A percentile compares a stretch with the other conserved stretches of the same genome.
Evolutionary conservation across 2,888 invertebrate species (phyloP).

Genomic region (Baronia brevicornis): DNA sequence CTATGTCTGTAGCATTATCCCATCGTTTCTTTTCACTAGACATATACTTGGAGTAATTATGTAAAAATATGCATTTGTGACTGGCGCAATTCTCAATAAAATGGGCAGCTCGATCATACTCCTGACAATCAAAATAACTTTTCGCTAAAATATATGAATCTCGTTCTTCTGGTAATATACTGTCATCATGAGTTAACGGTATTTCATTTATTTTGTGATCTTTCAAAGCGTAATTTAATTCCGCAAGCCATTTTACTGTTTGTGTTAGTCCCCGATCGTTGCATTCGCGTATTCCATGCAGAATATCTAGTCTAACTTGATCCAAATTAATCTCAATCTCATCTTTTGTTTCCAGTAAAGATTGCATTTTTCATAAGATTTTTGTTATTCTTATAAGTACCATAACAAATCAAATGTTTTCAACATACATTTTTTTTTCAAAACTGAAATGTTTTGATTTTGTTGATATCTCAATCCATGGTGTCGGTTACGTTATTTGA

Average conservation of each 20-base stretch:
- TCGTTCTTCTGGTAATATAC: constrained; percentile 76
- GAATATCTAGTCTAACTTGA: constrained; percentile 60
- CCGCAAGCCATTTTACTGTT: constrained; percentile 91
- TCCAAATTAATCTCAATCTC: constrained; percentile 60
- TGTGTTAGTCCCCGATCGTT: constrained; percentile 86
- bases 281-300: constrained; percentile 77
- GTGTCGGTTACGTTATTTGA: too few species aligned
- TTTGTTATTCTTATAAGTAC: too few species aligned
- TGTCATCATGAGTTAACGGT: constrained; percentile 58
- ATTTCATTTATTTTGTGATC: constrained; percentile 76
- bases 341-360: constrained; percentile 45
- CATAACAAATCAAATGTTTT: too few species aligned
- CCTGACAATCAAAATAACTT: constrained; percentile 91
- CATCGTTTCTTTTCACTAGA: constrained; percentile 92
- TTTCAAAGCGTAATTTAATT: constrained; percentile 85
- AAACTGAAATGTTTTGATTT: too few species aligned
- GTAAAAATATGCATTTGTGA: constrained; percentile 85
- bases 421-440: too few species aligned
- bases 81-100: constrained; percentile 83
- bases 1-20: constrained; percentile 78
- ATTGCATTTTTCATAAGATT: constrained; percentile 55
- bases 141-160: constrained; percentile 87
- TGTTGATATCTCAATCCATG: too few species aligned
- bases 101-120: constrained; percentile 91
- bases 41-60: constrained; percentile 90